These are phyloP conservation scores for Drosophila prostipennis DNA, from an alignment of 2,888 invertebrate genomes.

Conservation along the genomic window DNA sequence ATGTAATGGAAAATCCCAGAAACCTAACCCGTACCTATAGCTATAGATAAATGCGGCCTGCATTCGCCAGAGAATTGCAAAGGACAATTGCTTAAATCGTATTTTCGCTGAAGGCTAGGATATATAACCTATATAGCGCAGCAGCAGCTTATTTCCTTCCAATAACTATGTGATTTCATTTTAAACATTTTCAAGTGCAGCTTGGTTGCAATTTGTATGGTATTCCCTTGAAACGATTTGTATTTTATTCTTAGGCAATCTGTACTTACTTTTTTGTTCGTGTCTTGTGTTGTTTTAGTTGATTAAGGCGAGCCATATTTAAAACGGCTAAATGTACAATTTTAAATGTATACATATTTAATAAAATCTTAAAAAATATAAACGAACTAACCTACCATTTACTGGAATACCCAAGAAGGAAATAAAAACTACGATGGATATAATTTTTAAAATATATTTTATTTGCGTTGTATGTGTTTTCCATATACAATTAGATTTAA, in stretches of 20 bases:
- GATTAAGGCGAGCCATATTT: conserved; percentile 10
- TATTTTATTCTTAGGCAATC: conserved; percentile 14
- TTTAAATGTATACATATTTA: conserved; percentile 25
- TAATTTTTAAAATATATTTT: conserved; percentile 75
- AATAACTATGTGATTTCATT: conserved; percentile 16
- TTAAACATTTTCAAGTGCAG: background rate
- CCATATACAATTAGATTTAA: conserved; percentile 63
- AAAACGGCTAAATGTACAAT: conserved; percentile 30
- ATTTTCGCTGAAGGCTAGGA: conserved; percentile 28
- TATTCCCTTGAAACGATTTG: conserved; percentile 12
- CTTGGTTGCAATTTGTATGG: background rate
- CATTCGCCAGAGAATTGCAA: conserved; percentile 34
- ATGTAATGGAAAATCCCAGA: conserved; percentile 41
- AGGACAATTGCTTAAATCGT: conserved; percentile 45
- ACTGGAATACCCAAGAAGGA: background rate
- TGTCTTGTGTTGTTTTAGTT: conserved; percentile 29
- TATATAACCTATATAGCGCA: conserved; percentile 10
- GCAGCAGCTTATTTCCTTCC: conserved; percentile 22
- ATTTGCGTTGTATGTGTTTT: conserved; percentile 59
- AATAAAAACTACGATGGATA: background rate
- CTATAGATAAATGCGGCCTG: conserved; percentile 31
- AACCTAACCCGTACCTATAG: conserved; percentile 23
- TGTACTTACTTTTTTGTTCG: conserved; percentile 19
- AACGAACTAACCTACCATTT: background rate
- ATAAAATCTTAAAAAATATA: conserved; percentile 19